A percentile compares a stretch with the other conserved stretches of the same genome.
Evolutionary conservation across 2,797 vertebrate species (phyloP).

Genomic region (Botia kubotai): DNA sequence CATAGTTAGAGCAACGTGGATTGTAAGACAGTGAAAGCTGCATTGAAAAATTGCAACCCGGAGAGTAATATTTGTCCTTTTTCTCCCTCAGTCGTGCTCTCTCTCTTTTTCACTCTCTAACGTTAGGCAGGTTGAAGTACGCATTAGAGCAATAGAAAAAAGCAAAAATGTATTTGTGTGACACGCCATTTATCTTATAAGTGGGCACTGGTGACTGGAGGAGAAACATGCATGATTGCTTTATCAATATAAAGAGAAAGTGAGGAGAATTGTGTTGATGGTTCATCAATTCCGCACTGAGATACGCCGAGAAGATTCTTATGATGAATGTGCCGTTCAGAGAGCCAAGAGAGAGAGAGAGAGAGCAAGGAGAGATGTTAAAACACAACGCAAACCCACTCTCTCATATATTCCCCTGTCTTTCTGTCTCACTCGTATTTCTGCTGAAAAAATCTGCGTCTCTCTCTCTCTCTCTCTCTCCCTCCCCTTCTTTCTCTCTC

Average conservation of each 20-base stretch:
- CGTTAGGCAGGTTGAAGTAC: slow-evolving; percentile 22
- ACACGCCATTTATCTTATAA: slow-evolving; percentile 70
- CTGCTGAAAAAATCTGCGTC: not conserved
- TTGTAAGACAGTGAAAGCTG: not conserved
- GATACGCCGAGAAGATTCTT: slow-evolving; percentile 58
- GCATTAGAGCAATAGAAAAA: slow-evolving; percentile 36
- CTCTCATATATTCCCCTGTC: slow-evolving; percentile 13
- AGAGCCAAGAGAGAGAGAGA: not conserved
- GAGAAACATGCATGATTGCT: slow-evolving; percentile 73
- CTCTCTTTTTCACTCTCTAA: not conserved
- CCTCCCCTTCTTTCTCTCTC: no score
- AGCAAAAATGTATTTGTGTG: slow-evolving; percentile 54
- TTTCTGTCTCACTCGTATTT: slow-evolving; percentile 22
- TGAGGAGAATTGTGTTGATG: slow-evolving; percentile 70
- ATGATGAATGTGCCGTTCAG: slow-evolving; percentile 71
- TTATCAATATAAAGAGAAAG: slow-evolving; percentile 75
- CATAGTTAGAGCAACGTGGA: not conserved
- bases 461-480: not conserved
- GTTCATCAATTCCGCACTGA: slow-evolving; percentile 69
- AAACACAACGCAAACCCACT: slow-evolving; percentile 24
- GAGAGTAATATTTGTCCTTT: not conserved
- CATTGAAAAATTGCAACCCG: slow-evolving; percentile 6
- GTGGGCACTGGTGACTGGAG: slow-evolving; percentile 61
- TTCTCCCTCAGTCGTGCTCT: not conserved
- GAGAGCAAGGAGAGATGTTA: slow-evolving; percentile 28